Evolutionary conservation across 2,888 invertebrate species (phyloP), one percentile per base, ranked within the genome.

Genomic region (Elaeidobius kamerunicus): DNA sequence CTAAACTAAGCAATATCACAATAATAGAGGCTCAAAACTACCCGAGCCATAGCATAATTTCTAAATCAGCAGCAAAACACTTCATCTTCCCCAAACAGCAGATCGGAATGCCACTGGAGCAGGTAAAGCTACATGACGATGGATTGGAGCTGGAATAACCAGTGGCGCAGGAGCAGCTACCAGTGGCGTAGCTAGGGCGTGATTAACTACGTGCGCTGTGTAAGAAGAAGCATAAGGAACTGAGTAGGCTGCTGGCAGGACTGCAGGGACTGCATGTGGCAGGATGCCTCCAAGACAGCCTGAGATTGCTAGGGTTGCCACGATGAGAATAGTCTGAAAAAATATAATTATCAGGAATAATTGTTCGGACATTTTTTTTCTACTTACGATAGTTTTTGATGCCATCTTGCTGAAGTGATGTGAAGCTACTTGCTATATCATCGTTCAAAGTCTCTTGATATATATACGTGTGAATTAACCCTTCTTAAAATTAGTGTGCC

Each of bases 151-250:
- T n/a, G n/a, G n/a, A n/a, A n/a, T n/a, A n/a, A n/a, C n/a, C n/a
- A 56, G 59, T 15, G 59, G 53, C 6, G 57, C 57, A 4, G 62
- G n/a, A n/a, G n/a, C 58, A 16, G 72, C 69, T 14, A 70, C 70
- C 3, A 80, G 77, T 0, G 87, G 86, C 5, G 84, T 76, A 15
- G 86, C 85, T 2, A 86, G 78, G 0, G 87, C 86, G 63, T 88
- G 88, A 73, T 87, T 86, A 44, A 88, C 76, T 15, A 82, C 75
- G 63, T 86, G 86, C 0, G 86, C 85, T 53, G 85, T 85, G 72
- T 85, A 88, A n/a, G 85, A 85, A 62, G 79, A 81, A 44, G 87
- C 87, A 61, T 85, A 86, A 2, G 87, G 86, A 1, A 86, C 82
- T 2, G 86, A 76, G 46, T 79, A 78, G 53, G 80, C 77, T 1